Evolutionary conservation across 2,113 vertebrate species (phyloP).

Genomic region (Psephotus haematonotus): DNA sequence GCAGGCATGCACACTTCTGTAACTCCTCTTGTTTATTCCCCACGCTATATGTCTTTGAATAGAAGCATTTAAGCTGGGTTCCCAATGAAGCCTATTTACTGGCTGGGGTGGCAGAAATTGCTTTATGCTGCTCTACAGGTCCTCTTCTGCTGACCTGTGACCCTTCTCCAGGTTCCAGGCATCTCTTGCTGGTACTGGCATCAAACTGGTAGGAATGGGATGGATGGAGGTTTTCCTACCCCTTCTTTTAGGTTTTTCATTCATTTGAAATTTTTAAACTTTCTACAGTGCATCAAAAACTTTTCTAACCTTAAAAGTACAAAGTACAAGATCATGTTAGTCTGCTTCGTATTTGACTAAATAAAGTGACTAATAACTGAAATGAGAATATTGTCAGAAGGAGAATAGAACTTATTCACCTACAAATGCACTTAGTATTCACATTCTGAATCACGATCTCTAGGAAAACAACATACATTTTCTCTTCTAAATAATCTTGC

Average conservation of each 20-base stretch:
- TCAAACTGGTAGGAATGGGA: not conserved
- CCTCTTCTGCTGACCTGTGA: not conserved
- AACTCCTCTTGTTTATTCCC: not conserved
- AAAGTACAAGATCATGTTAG: not conserved
- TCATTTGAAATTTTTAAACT: not conserved
- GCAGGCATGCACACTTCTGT: not conserved
- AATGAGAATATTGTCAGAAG: not conserved
- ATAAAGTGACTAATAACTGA: not conserved
- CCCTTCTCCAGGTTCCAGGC: not conserved
- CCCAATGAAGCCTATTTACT: not conserved
- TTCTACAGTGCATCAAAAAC: not conserved
- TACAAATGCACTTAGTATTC: not conserved
- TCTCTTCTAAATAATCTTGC: not conserved
- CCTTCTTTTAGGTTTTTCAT: not conserved
- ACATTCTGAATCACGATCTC: not conserved
- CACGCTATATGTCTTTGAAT: not conserved
- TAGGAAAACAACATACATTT: constrained; percentile 25
- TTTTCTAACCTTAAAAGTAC: not conserved
- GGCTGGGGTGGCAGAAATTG: not conserved
- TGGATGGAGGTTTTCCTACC: not conserved
- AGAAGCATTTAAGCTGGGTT: not conserved
- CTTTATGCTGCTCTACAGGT: not conserved
- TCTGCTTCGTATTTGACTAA: not conserved
- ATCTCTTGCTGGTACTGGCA: not conserved
- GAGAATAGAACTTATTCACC: not conserved